Percentiles rank a stretch among this genome's conserved stretches.
Conservation (phyloP, 2,797 vertebrate species). For the Amblyraja radiata region DNA sequence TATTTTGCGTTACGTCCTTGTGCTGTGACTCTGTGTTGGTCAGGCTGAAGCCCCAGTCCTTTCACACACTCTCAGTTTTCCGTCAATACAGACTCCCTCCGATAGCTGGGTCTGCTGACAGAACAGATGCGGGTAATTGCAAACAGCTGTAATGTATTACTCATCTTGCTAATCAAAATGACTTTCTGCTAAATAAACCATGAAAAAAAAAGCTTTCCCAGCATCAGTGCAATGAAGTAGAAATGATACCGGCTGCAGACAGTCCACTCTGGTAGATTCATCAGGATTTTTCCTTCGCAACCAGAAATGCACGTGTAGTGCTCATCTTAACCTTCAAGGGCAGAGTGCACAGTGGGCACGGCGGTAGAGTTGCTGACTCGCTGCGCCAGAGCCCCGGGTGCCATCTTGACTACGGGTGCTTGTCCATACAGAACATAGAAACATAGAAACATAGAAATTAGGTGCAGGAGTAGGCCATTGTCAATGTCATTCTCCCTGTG, state of each 20-base stretch:
- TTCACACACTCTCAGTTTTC: slow-evolving; percentile 52
- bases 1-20: background rate
- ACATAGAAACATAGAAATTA: no score
- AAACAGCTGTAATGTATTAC: slow-evolving; percentile 85
- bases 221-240: slow-evolving; percentile 78
- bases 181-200: slow-evolving; percentile 97
- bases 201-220: slow-evolving; percentile 91
- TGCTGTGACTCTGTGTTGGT: slow-evolving; percentile 45
- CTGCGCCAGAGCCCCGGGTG: no score
- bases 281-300: slow-evolving; percentile 69
- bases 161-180: slow-evolving; percentile 90
- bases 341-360: no score
- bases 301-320: slow-evolving; percentile 53
- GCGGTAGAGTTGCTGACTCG: no score
- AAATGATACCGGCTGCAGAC: slow-evolving; percentile 69
- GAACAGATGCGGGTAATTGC: slow-evolving; percentile 79
- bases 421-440: no score
- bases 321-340: slow-evolving; percentile 46
- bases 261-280: slow-evolving; percentile 65
- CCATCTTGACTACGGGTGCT: no score
- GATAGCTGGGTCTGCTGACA: slow-evolving; percentile 72
- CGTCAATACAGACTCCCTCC: slow-evolving; percentile 58
- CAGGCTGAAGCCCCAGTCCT: slow-evolving; percentile 39
- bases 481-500: no score
- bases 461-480: no score